Evolutionary conservation across 2,797 vertebrate species (phyloP).

Genomic region (Takifugu ocellatus): DNA sequence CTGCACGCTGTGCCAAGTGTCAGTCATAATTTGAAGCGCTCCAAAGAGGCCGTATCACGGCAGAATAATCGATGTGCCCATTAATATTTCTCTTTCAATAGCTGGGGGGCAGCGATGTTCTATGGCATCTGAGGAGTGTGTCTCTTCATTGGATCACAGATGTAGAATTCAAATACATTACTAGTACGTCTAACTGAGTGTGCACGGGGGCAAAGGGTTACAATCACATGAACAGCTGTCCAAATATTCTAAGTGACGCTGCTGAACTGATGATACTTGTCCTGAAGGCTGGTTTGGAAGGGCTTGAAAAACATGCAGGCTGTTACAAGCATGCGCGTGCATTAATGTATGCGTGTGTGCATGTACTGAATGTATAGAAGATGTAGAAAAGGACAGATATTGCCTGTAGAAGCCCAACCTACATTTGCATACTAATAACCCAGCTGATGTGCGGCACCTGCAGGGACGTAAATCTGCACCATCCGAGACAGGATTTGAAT

Average conservation of each 20-base stretch:
- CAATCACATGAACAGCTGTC: not conserved
- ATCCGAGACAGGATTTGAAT: too few relatives aligned
- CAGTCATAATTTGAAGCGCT: too few relatives aligned
- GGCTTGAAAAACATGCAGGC: not conserved
- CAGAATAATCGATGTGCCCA: slow-evolving; percentile 17
- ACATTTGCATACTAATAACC: slow-evolving; percentile 58
- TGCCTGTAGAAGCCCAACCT: slow-evolving; percentile 38
- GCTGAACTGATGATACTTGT: too few relatives aligned
- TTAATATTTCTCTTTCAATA: slow-evolving; percentile 30
- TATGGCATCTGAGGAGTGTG: slow-evolving; percentile 1
- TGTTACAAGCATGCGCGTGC: slow-evolving; percentile 2
- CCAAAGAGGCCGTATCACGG: slow-evolving; percentile 4
- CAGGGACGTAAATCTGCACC: too few relatives aligned
- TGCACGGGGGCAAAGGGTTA: not conserved
- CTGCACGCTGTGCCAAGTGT: too few relatives aligned
- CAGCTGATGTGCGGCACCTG: slow-evolving; percentile 1
- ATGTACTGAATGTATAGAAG: slow-evolving; percentile 11
- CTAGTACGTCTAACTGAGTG: too few relatives aligned
- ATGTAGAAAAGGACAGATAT: slow-evolving; percentile 25
- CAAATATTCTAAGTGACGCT: not conserved
- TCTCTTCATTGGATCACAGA: not conserved
- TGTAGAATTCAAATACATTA: not conserved
- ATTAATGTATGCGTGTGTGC: slow-evolving; percentile 1
- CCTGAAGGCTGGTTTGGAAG: too few relatives aligned
- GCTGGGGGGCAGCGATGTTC: slow-evolving; percentile 10